Percentiles rank a stretch among this genome's conserved stretches.
Conservation (phyloP, 2,113 vertebrate species). For the Gnathonemus longibarbis region DNA sequence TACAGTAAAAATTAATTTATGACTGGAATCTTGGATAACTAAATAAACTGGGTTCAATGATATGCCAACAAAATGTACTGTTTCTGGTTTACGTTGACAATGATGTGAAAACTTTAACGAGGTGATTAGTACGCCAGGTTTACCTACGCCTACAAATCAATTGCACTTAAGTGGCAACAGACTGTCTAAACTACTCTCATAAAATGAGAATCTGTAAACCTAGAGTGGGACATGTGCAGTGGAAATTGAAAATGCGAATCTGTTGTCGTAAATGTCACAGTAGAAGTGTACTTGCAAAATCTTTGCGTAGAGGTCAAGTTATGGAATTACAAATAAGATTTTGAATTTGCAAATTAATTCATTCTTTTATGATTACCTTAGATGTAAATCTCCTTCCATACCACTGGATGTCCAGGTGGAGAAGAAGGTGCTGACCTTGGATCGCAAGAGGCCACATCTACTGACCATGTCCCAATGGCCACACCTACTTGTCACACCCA, state of each 20-base stretch:
- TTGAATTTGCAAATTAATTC: neutral
- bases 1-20: neutral
- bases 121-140: neutral
- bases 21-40: neutral
- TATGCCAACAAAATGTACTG: neutral
- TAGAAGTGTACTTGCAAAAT: neutral
- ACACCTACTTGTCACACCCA: neutral
- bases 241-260: neutral
- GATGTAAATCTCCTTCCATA: neutral
- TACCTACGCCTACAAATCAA: neutral
- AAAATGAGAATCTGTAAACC: neutral
- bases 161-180: neutral
- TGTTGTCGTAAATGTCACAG: neutral
- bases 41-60: neutral
- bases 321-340: neutral
- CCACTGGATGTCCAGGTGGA: neutral
- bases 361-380: neutral
- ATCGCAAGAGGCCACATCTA: neutral
- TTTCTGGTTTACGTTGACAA: neutral
- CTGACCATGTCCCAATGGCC: neutral
- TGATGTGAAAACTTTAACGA: neutral
- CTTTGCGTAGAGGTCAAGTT: neutral
- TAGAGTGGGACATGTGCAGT: neutral
- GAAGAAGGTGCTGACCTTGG: neutral
- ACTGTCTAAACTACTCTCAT: neutral